These are phyloP conservation scores for Drosophila bifasciata DNA, from an alignment of 1,140 invertebrate species.

Conservation along the genomic window DNA sequence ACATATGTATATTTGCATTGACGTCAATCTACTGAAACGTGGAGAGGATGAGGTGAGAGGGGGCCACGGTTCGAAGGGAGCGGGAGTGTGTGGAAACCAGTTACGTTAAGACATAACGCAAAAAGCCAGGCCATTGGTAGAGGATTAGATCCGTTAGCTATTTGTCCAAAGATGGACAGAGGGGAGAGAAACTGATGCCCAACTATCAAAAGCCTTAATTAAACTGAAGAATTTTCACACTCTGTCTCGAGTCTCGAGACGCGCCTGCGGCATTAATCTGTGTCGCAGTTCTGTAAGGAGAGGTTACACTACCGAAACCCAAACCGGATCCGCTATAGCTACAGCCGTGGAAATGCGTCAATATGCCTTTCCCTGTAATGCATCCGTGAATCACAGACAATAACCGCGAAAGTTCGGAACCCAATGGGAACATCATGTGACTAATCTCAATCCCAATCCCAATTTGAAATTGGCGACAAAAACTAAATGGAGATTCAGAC, in stretches of 20 bases:
- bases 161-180: background rate
- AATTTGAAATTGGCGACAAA: conserved; percentile 21
- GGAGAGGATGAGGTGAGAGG: background rate
- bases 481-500: background rate
- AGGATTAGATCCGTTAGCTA: conserved; percentile 36
- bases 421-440: conserved; percentile 12
- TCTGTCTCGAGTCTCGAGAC: conserved; percentile 8
- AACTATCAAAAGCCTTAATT: conserved; percentile 23
- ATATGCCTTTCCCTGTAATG: conserved; percentile 39
- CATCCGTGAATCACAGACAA: conserved; percentile 52
- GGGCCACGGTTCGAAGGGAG: conserved; percentile 9
- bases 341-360: conserved; percentile 35
- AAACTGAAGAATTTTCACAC: conserved; percentile 18
- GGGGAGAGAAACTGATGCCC: conserved; percentile 26
- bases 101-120: conserved; percentile 34
- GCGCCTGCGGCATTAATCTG: conserved; percentile 13
- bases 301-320: conserved; percentile 24
- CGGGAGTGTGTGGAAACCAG: conserved; percentile 16
- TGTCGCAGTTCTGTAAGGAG: conserved; percentile 30
- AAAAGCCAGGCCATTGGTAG: conserved; percentile 12
- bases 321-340: conserved; percentile 56
- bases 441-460: conserved; percentile 26
- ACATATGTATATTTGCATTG: conserved; percentile 72
- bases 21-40: conserved; percentile 62
- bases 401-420: conserved; percentile 29